Conservation (phyloP, 2,888 invertebrate species). For the Synergus umbraculus region DNA sequence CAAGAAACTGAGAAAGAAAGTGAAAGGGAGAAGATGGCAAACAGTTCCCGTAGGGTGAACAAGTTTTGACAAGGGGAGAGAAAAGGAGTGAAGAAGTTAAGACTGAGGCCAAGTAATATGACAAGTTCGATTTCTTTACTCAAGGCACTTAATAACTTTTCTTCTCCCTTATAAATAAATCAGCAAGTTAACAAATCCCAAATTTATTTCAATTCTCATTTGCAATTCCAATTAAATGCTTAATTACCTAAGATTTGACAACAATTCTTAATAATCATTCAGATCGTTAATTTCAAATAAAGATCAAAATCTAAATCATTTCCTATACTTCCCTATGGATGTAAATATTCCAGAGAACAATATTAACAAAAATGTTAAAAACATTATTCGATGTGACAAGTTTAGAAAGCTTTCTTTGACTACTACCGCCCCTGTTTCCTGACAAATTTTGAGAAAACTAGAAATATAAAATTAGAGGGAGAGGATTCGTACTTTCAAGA, state of each 20-base stretch:
- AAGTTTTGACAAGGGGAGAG: slow-evolving; percentile 13
- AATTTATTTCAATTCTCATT: slow-evolving; percentile 6
- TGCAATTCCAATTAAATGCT: neutral
- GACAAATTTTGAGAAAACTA: neutral
- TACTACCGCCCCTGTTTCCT: neutral
- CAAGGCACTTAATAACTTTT: neutral
- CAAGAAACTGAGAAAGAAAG: slow-evolving; percentile 26
- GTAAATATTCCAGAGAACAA: too few relatives aligned
- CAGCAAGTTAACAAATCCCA: neutral
- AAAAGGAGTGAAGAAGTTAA: slow-evolving; percentile 12
- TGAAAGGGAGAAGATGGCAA: slow-evolving; percentile 14
- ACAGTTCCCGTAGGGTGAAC: slow-evolving; percentile 25
- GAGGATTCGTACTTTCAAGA: slow-evolving; percentile 24
- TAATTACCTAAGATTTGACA: neutral
- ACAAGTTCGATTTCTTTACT: slow-evolving; percentile 15
- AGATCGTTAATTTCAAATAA: neutral
- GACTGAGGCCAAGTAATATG: slow-evolving; percentile 15
- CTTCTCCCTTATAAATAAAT: neutral
- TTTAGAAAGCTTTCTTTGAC: neutral
- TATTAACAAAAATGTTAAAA: too few relatives aligned
- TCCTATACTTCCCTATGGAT: too few relatives aligned
- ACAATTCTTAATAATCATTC: neutral
- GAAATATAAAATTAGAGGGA: neutral
- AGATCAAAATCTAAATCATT: neutral
- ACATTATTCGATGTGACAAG: too few relatives aligned